phyloP scores from a whole-genome alignment of 2,113 vertebrate species.

The Ctenomys sociabilis region DNA sequence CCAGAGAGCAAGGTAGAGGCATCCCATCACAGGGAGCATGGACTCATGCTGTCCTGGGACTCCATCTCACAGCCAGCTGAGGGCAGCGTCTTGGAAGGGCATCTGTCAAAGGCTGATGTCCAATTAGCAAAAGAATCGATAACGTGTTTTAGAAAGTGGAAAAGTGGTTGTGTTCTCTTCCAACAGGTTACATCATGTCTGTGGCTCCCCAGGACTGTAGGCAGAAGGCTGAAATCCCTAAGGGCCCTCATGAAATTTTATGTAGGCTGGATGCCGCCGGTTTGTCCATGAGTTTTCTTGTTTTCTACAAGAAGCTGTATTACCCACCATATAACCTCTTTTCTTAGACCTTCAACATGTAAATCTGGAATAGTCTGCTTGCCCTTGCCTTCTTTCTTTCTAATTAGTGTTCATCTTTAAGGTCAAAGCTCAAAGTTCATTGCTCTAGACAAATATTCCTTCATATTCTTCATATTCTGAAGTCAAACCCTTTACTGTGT shows the following conservation, averaged over 20 bases:
- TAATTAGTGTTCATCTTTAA: neutral
- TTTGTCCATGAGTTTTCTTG: neutral
- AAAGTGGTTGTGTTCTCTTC: conserved; percentile 10
- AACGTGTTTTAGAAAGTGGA: conserved; percentile 37
- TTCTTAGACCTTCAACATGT: neutral
- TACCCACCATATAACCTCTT: neutral
- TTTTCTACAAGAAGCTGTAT: neutral
- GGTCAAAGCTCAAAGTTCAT: neutral
- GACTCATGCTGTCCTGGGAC: neutral
- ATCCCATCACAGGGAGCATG: neutral
- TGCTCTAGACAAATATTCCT: neutral
- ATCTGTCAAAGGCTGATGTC: conserved; percentile 32
- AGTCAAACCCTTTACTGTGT: neutral
- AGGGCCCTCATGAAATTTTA: neutral
- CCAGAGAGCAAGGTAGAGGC: neutral
- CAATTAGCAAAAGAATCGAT: conserved; percentile 40
- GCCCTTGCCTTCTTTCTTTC: neutral
- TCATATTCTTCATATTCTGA: neutral
- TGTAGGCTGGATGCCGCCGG: neutral
- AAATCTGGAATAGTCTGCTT: neutral
- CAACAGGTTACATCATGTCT: neutral
- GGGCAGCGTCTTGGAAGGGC: conserved; percentile 18
- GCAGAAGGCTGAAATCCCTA: neutral
- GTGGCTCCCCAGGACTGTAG: neutral
- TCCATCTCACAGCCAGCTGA: conserved; percentile 17